Percentiles rank a stretch among this genome's conserved stretches.
phyloP scores from a whole-genome alignment of 2,113 vertebrate genomes.

The Bostrychus sinensis region DNA sequence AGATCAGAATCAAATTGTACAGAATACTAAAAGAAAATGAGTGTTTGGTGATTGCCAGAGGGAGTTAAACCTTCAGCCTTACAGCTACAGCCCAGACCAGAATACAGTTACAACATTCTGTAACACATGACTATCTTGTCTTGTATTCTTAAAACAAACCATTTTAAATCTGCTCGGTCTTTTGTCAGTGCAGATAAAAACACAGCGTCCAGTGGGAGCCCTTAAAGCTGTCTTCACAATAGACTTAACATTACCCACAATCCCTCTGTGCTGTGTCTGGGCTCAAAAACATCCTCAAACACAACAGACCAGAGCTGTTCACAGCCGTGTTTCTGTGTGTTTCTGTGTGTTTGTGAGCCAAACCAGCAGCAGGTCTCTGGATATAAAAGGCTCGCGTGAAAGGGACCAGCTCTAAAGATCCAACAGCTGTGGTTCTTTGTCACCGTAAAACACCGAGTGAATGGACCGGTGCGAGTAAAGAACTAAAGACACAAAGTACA shows the following conservation, averaged over 20 bases:
- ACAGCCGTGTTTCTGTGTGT: constrained; percentile 30
- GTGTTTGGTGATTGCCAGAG: too few species aligned
- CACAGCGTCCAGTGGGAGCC: constrained; percentile 24
- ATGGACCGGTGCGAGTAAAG: constrained; percentile 24
- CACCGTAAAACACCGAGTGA: constrained; percentile 43
- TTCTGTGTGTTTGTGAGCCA: constrained; percentile 30
- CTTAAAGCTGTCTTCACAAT: constrained; percentile 56
- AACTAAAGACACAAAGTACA: background rate
- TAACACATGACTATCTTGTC: too few species aligned
- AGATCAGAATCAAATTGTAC: too few species aligned
- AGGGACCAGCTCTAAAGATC: constrained; percentile 52
- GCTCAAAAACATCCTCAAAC: constrained; percentile 28
- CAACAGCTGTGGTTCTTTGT: constrained; percentile 76
- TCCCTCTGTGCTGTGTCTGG: constrained; percentile 26
- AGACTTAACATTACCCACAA: constrained; percentile 27
- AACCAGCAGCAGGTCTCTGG: constrained; percentile 55
- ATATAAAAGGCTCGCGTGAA: constrained; percentile 62
- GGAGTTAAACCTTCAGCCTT: too few species aligned
- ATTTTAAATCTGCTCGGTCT: too few species aligned
- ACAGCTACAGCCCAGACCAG: too few species aligned
- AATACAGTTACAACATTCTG: too few species aligned
- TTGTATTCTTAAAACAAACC: too few species aligned
- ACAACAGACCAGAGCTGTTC: constrained; percentile 28
- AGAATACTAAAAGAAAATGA: too few species aligned
- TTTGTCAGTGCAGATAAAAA: too few species aligned